Percentiles rank a stretch among this genome's conserved stretches.
phyloP scores from a whole-genome alignment of 2,888 invertebrate species.

The Drosophila diplacantha region DNA sequence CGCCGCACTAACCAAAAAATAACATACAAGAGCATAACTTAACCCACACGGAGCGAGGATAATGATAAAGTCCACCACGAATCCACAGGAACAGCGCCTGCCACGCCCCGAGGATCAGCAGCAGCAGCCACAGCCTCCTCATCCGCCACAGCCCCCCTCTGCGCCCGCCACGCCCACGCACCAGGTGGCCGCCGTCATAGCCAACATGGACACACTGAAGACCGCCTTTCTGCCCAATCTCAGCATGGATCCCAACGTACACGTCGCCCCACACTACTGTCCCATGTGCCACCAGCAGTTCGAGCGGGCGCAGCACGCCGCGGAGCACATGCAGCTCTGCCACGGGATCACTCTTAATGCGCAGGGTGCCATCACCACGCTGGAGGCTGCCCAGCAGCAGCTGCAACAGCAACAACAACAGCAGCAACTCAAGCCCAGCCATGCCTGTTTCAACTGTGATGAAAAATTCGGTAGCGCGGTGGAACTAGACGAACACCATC shows the following conservation, averaged over 20 bases:
- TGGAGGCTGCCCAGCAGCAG: constrained; percentile 59
- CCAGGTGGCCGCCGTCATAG: constrained; percentile 62
- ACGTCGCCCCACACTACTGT: constrained; percentile 68
- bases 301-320: constrained; percentile 71
- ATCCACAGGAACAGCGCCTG: constrained; percentile 76
- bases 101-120: constrained; percentile 70
- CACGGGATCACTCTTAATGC: constrained; percentile 67
- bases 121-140: constrained; percentile 37
- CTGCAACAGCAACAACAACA: constrained; percentile 52
- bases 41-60: constrained; percentile 44
- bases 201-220: constrained; percentile 74
- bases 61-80: constrained; percentile 76
- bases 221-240: constrained; percentile 76
- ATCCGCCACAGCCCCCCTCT: constrained; percentile 36
- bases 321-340: constrained; percentile 76
- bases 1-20: constrained; percentile 40
- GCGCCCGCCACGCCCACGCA: constrained; percentile 51
- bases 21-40: constrained; percentile 13
- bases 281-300: constrained; percentile 77
- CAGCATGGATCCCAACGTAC: constrained; percentile 73
- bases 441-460: constrained; percentile 76
- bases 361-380: constrained; percentile 55
- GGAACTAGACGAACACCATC: constrained; percentile 75
- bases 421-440: constrained; percentile 65
- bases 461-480: constrained; percentile 74